Base-by-base conservation (phyloP, 2,888 invertebrate species). In the Diploptera punctata region DNA sequence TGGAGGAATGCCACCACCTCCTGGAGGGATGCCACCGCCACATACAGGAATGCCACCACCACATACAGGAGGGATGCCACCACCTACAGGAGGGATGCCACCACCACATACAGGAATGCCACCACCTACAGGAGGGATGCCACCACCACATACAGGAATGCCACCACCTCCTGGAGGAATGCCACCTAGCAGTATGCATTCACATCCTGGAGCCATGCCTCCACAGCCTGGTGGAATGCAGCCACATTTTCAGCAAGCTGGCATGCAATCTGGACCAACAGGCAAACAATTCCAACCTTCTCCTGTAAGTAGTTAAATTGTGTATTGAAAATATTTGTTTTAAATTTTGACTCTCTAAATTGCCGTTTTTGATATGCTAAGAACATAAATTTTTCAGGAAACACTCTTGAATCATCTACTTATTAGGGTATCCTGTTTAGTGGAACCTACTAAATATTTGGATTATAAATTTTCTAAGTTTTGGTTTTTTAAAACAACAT, bases 141-240 rank as follows among this genome's bases (percentile, higher is more conserved):
- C 74, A 31, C 70, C 75, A 4, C 33, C 61, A 43, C 60, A 72
- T 9, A 70, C 68, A 13, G 71, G 71, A 44, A 67, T 70, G 70
- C 80, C 80, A 77, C 78, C 78, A 10, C 76, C 80, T 69, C 80
- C 77, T 9, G 78, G 77, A 61, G 80, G 78, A 19, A 52, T 52
- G 52, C 47, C 5, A 38, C 38, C 38, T 9, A 13, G 38, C 5
- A 13, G 38, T 9, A 38, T 38, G 38, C 38, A 5, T 13, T 13
- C 38, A 13, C 38, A 38, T 9, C 38, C 47, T n/a, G 47, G 47
- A n/a, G 7, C 16, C 73, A 62, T 49, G 19, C 71, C 71, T 21
- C 75, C 74, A 62, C 73, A 72, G 43, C 71, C 79, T 76, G 81
- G 82, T 9, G 82, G 82, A 79, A 82, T 80, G n/a, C 80, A 80